A percentile compares a stretch with the other conserved stretches of the same genome.
phyloP scores from a whole-genome alignment of 2,797 vertebrate genomes.

The Chiroxiphia lanceolata region DNA sequence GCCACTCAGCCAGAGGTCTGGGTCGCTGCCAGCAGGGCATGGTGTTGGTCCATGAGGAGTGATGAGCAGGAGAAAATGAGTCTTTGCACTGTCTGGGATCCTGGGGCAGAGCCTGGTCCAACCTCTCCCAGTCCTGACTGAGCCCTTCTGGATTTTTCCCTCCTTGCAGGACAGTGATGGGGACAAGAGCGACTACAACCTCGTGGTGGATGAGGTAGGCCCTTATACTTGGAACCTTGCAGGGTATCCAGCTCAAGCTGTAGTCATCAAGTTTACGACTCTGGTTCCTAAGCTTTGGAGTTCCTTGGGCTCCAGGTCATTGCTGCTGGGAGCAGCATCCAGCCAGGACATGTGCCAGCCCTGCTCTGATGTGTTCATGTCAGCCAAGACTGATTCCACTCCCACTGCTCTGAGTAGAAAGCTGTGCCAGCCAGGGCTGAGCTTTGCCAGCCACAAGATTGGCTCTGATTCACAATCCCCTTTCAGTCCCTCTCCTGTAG shows the following conservation, averaged over 20 bases:
- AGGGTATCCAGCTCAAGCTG: not conserved
- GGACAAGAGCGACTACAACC: constrained; percentile 88
- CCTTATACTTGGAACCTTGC: not conserved
- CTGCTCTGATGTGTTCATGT: rapidly evolving
- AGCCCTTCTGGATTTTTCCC: not conserved
- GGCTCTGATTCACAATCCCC: not conserved
- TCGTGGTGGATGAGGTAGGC: constrained; percentile 89
- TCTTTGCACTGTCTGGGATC: not conserved
- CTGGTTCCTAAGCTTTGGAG: not conserved
- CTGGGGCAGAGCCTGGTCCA: not conserved
- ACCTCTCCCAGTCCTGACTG: not conserved
- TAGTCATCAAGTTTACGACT: not conserved
- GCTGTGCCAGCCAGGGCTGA: not conserved
- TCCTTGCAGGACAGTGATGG: constrained; percentile 84
- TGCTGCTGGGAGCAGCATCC: not conserved
- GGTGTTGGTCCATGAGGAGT: not conserved
- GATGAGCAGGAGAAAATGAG: not conserved
- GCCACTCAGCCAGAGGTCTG: not conserved
- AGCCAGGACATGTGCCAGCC: not conserved
- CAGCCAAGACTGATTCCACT: not conserved
- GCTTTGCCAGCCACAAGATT: not conserved
- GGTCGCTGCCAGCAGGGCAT: rapidly evolving
- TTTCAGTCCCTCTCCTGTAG: not conserved
- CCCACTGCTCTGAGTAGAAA: not conserved
- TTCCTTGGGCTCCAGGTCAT: not conserved